These are phyloP conservation scores for Actenoides hombroni DNA, from an alignment of 2,113 vertebrate species.

Conservation along the genomic window DNA sequence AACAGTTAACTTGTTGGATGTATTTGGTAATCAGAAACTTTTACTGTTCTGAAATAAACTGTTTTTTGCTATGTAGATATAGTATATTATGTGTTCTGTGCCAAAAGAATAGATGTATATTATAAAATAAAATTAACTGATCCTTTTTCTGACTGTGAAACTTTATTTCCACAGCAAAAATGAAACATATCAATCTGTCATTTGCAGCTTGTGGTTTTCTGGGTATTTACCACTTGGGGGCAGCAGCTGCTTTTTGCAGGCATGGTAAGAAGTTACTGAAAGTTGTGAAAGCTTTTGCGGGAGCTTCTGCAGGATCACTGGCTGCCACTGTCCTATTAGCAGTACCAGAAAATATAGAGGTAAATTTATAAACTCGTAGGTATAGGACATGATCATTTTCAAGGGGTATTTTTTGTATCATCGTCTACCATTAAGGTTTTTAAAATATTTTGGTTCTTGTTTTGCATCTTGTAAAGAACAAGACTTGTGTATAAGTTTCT, in stretches of 20 bases:
- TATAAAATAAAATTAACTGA: neutral
- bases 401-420: neutral
- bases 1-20: neutral
- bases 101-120: neutral
- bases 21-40: neutral
- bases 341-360: constrained; percentile 88
- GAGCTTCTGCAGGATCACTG: constrained; percentile 89
- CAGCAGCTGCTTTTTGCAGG: constrained; percentile 78
- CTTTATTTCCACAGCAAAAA: constrained; percentile 54
- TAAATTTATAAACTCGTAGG: constrained; percentile 62
- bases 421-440: neutral
- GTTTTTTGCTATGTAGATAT: neutral
- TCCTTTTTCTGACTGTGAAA: neutral
- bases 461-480: neutral
- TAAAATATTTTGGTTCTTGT: neutral
- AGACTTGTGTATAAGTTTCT: neutral
- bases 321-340: constrained; percentile 84
- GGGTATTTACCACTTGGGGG: constrained; percentile 92
- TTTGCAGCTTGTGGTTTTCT: constrained; percentile 91
- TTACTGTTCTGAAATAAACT: neutral
- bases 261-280: constrained; percentile 83
- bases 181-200: constrained; percentile 85
- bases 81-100: neutral
- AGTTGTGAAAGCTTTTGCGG: constrained; percentile 80
- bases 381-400: constrained; percentile 3